Evolutionary conservation across 2,888 invertebrate genomes (phyloP).

Genomic region (Hipparchia sbordonii): DNA sequence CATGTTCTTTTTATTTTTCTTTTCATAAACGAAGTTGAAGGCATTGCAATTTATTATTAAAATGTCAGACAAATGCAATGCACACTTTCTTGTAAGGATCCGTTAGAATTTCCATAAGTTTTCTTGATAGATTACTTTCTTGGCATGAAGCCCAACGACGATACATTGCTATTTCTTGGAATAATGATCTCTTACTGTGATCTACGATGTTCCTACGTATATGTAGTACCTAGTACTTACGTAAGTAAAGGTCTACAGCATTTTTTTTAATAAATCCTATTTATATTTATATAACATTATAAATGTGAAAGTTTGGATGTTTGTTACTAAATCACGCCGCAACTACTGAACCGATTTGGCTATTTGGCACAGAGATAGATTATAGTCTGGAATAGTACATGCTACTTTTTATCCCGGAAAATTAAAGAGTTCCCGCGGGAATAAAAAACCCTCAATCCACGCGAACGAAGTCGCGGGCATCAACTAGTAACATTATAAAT

Average conservation of each 20-base stretch:
- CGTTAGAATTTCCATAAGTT: slow-evolving; percentile 34
- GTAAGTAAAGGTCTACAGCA: not conserved
- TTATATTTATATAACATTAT: too few species aligned
- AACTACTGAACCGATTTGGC: too few species aligned
- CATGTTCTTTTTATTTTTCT: not conserved
- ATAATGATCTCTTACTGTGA: slow-evolving; percentile 23
- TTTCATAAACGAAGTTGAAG: slow-evolving; percentile 9
- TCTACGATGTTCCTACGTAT: slow-evolving; percentile 2
- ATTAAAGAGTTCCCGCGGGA: too few species aligned
- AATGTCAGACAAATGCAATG: slow-evolving; percentile 26
- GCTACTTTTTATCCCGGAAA: too few species aligned
- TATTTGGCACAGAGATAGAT: too few species aligned
- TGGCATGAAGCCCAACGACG: slow-evolving; percentile 35
- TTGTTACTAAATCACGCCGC: too few species aligned
- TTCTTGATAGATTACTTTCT: slow-evolving; percentile 37
- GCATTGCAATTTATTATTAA: slow-evolving; percentile 23
- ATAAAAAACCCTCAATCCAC: too few species aligned
- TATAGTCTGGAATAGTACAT: too few species aligned
- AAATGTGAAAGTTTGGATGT: too few species aligned
- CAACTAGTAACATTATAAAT: too few species aligned
- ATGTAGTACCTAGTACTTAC: not conserved
- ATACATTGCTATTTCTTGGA: slow-evolving; percentile 34
- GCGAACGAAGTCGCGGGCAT: too few species aligned
- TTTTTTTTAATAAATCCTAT: not conserved
- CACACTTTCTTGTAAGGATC: slow-evolving; percentile 30